Evolutionary conservation across 2,797 vertebrate species (phyloP), one percentile per base, ranked within the genome.

Genomic region (Sparus aurata): DNA sequence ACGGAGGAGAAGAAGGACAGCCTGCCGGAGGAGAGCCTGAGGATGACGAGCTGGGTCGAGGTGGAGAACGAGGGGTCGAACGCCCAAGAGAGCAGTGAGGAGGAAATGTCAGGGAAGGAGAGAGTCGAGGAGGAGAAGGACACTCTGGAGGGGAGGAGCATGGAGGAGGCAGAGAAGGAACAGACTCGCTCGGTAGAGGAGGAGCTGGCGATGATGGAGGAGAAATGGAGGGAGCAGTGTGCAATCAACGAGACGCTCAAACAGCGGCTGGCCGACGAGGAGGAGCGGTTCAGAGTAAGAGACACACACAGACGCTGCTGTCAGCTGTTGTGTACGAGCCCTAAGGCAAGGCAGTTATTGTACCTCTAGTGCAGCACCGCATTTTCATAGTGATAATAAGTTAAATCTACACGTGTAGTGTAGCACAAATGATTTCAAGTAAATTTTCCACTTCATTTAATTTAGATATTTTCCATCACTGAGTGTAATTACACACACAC

Each of bases 161-260:
- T 54, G n/a, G 85, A 50, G 9, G 92, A 92, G 46, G 92, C 95
- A 67, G 96, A 97, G 18, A 95, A 96, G 89, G 96, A 96, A 58
- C 94, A 96, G 84, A 97, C 96, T 5, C 91, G 75, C 72, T 93
- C 95, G 41, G 97, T 98, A 81, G 97, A 97, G 84, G 96, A 96
- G 88, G 97, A 99, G 92, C 94, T 99, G 80, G 97, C 96, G 12
- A 95, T 95, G 94, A 95, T 99, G 96, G 98, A 99, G 88, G 94
- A 98, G 94, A 98, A 97, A 83, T 99, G 97, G 97, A 97, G 96
- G 86, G 97, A 99, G 89, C 98, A 99, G 92, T 94, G 98, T 45
- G 96, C 96, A 77, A 96, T 97, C 89, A 97, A 96, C 15, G 97
- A 97, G 84, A 88, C 93, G 22, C 91, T 98, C 69, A 98, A 97